These are phyloP conservation scores for Melitaea athalia DNA, from an alignment of 2,888 invertebrate species.

Conservation along the genomic window DNA sequence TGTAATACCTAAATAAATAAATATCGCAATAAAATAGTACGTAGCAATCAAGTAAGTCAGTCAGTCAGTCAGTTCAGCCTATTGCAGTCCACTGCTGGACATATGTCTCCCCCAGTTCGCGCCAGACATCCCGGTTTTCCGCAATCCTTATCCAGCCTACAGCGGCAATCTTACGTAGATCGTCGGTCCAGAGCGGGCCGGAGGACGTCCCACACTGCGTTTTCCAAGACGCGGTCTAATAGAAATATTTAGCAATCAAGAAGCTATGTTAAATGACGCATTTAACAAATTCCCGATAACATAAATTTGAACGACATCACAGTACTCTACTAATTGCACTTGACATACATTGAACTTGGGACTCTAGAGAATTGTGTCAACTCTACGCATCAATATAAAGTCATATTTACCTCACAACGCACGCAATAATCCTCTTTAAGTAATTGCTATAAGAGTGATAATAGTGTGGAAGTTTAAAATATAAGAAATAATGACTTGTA, in stretches of 20 bases:
- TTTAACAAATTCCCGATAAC: constrained; percentile 15
- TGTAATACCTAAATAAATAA: neutral
- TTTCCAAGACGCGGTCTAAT: too few species aligned
- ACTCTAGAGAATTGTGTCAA: constrained; percentile 46
- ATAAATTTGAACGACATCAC: constrained; percentile 24
- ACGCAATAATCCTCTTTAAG: constrained; percentile 27
- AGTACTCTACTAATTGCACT: constrained; percentile 44
- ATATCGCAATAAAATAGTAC: neutral
- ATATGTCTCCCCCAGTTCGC: too few species aligned
- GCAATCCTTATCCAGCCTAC: too few species aligned
- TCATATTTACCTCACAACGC: neutral
- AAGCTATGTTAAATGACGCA: constrained; percentile 23
- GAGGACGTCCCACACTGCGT: too few species aligned
- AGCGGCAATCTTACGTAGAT: too few species aligned
- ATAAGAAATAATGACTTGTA: constrained; percentile 15
- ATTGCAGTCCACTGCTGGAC: too few species aligned
- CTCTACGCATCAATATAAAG: constrained; percentile 15
- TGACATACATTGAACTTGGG: constrained; percentile 50
- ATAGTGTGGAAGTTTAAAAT: constrained; percentile 20
- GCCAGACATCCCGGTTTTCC: too few species aligned
- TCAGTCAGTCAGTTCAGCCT: too few species aligned
- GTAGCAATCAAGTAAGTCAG: too few species aligned
- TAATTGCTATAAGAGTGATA: constrained; percentile 3
- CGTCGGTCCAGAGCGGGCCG: too few species aligned
- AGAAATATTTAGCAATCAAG: neutral